A percentile compares a stretch with the other conserved stretches of the same genome.
phyloP scores from a whole-genome alignment of 2,888 invertebrate species.

The Cantharis rustica region DNA sequence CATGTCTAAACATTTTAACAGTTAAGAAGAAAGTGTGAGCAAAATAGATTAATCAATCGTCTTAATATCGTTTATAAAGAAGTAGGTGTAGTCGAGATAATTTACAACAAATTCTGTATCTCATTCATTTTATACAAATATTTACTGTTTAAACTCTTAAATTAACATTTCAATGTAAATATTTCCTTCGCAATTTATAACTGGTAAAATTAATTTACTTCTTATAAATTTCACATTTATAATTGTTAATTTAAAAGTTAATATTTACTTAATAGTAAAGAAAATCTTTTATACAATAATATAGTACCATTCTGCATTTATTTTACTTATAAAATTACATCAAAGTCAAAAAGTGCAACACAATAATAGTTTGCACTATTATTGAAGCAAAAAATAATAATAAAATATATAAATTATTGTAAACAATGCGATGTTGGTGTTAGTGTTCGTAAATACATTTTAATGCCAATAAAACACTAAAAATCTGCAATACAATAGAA shows the following conservation, averaged over 20 bases:
- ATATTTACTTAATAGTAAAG: not conserved
- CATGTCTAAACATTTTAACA: not conserved
- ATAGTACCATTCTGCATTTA: constrained; percentile 17
- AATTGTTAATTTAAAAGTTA: not conserved
- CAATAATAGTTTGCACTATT: constrained; percentile 25
- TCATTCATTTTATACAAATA: not conserved
- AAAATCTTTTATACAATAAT: constrained; percentile 9
- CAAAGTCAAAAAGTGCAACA: constrained; percentile 1
- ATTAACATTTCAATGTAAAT: not conserved
- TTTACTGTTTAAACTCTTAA: not conserved
- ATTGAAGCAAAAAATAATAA: constrained; percentile 7
- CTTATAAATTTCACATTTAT: not conserved
- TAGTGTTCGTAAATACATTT: constrained; percentile 25
- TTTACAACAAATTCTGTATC: not conserved
- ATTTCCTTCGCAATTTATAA: not conserved
- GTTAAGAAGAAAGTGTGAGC: not conserved
- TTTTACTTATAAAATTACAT: constrained; percentile 3
- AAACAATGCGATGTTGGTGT: constrained; percentile 24
- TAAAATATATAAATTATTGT: constrained; percentile 13
- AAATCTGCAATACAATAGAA: constrained; percentile 16
- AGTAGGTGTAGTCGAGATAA: not conserved
- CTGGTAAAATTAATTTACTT: not conserved
- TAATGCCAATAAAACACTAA: constrained; percentile 15
- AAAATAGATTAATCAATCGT: not conserved
- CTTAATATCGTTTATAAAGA: not conserved